Evolutionary conservation across 2,797 vertebrate species (phyloP).

Genomic region (Melanotaenia parkinsoni): DNA sequence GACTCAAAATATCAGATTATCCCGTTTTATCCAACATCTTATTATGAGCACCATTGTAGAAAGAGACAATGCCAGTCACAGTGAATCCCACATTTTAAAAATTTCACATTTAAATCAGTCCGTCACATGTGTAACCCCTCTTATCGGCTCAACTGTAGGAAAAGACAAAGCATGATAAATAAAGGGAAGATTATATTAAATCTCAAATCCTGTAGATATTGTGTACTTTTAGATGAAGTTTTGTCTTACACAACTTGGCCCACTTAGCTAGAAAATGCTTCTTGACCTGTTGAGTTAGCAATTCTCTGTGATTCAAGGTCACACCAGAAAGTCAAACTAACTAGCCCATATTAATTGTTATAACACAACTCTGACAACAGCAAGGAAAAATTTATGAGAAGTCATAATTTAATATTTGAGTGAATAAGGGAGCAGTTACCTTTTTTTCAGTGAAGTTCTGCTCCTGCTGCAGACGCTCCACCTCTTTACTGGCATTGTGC

Average conservation of each 20-base stretch:
- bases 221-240: constrained; percentile 32
- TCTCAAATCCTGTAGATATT: constrained; percentile 46
- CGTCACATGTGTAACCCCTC: constrained; percentile 69
- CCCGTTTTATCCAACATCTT: constrained; percentile 73
- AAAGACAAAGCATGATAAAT: constrained; percentile 76
- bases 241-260: constrained; percentile 28
- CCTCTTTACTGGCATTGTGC: constrained; percentile 33
- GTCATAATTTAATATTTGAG: constrained; percentile 22
- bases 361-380: neutral
- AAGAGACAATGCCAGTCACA: constrained; percentile 73
- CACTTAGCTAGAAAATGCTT: constrained; percentile 30
- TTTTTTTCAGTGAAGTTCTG: constrained; percentile 48
- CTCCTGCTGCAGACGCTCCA: constrained; percentile 51
- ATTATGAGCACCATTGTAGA: constrained; percentile 72
- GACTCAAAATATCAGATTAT: constrained; percentile 75
- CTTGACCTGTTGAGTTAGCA: constrained; percentile 23
- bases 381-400: constrained; percentile 3
- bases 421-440: constrained; percentile 56
- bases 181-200: constrained; percentile 73
- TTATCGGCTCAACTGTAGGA: constrained; percentile 72
- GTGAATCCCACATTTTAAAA: constrained; percentile 72
- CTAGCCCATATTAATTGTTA: constrained; percentile 1
- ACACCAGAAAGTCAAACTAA: constrained; percentile 15
- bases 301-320: neutral
- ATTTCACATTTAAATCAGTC: constrained; percentile 76